Percentiles rank a stretch among this genome's conserved stretches.
Conservation (phyloP, 2,113 vertebrate genomes). For the human (Homo sapiens) region GRCh38 chr3:460001-460500, state of each 20-base stretch:
- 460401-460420: background rate
- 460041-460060: background rate
- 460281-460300: background rate
- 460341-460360: background rate
- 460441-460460: background rate
- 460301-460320: background rate
- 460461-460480: background rate
- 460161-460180: background rate
- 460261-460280: background rate
- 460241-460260: background rate
- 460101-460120: background rate
- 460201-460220: background rate
- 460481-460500: background rate
- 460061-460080: background rate
- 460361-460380: background rate
- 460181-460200: background rate
- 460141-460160: slow-evolving; percentile 6
- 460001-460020: background rate
- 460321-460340: background rate
- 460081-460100: background rate
- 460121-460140: slow-evolving; percentile 1
- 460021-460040: background rate
- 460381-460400: background rate
- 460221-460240: background rate
- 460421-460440: background rate